Evolutionary conservation across 1,140 invertebrate species (phyloP).

Genomic region (Agraylea sexmaculata): DNA sequence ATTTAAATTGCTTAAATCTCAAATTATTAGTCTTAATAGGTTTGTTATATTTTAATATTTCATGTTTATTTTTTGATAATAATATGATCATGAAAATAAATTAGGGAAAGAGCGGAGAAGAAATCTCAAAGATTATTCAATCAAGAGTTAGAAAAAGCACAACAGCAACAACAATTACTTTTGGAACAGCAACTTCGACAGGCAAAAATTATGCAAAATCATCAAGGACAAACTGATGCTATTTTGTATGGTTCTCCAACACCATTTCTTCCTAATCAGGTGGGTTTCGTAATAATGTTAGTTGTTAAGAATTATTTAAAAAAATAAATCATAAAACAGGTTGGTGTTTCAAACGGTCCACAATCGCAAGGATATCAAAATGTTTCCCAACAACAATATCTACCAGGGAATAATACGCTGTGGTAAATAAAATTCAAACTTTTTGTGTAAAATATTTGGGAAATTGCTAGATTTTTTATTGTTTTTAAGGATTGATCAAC

Average conservation of each 20-base stretch:
- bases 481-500: constrained; percentile 31
- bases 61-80: background rate
- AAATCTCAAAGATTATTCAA: constrained; percentile 46
- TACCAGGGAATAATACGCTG: no score
- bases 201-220: constrained; percentile 25
- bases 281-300: no score
- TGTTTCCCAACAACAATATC: no score
- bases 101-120: constrained; percentile 43
- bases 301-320: no score
- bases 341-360: no score
- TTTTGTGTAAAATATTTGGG: background rate
- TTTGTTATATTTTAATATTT: constrained; percentile 19
- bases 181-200: constrained; percentile 41
- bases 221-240: constrained; percentile 22
- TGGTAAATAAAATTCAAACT: no score
- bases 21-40: constrained; percentile 49
- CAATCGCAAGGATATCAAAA: no score
- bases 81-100: background rate
- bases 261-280: constrained; percentile 13
- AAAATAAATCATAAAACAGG: no score
- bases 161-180: constrained; percentile 39
- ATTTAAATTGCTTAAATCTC: constrained; percentile 75
- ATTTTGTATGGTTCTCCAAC: constrained; percentile 12
- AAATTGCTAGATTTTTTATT: constrained; percentile 1
- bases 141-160: constrained; percentile 46